Evolutionary conservation across 2,888 invertebrate genomes (phyloP).

Genomic region (Stenchaetothrips biformis): DNA sequence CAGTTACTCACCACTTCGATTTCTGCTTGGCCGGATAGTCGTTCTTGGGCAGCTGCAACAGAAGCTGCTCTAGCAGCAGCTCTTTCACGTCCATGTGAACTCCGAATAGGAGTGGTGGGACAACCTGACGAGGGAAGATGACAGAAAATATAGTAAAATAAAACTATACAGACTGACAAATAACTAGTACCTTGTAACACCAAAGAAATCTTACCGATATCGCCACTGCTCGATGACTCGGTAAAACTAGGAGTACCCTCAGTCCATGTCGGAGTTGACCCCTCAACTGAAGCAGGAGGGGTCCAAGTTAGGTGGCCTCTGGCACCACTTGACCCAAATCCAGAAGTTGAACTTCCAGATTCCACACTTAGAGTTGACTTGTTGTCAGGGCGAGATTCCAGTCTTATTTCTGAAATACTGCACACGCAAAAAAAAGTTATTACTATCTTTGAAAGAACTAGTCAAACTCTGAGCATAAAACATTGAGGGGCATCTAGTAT

Average conservation of each 20-base stretch:
- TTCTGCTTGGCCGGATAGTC: background rate
- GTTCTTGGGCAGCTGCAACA: background rate
- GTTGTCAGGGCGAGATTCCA: slow-evolving; percentile 58
- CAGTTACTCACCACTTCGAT: slow-evolving; percentile 1
- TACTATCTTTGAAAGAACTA: background rate
- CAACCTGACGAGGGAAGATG: slow-evolving; percentile 48
- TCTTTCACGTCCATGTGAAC: slow-evolving; percentile 6
- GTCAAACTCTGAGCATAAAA: background rate
- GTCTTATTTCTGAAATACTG: slow-evolving; percentile 67
- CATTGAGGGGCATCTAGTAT: too few relatives aligned
- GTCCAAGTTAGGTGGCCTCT: slow-evolving; percentile 61
- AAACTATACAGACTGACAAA: slow-evolving; percentile 39
- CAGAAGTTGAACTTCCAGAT: slow-evolving; percentile 55
- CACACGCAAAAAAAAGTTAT: background rate
- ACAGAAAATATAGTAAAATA: slow-evolving; percentile 22
- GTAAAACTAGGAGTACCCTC: slow-evolving; percentile 97
- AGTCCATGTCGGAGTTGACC: slow-evolving; percentile 95
- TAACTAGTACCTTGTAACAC: background rate
- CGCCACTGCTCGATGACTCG: slow-evolving; percentile 90
- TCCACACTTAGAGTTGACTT: slow-evolving; percentile 60
- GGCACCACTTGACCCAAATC: slow-evolving; percentile 43
- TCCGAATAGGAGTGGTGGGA: slow-evolving; percentile 55
- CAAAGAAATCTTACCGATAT: slow-evolving; percentile 64
- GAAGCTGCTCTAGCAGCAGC: background rate
- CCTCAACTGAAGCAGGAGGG: slow-evolving; percentile 78